Base-by-base conservation (phyloP, 1,140 invertebrate genomes). In the Popillia japonica region DNA sequence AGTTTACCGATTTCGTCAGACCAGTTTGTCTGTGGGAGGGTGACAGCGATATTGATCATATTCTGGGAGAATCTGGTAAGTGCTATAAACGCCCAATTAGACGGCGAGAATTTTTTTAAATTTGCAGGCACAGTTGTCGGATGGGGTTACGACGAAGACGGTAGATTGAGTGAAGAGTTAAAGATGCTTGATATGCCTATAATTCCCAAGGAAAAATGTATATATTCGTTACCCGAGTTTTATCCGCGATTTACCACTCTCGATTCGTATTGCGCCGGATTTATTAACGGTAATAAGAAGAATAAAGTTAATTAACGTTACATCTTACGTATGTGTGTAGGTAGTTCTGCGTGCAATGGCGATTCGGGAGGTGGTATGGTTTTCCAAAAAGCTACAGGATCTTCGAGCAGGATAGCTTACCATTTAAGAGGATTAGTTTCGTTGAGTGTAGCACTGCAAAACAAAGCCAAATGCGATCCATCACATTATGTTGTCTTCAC, bases 251-350 rank as follows among this genome's bases (percentile, higher is more conserved):
- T 90, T 81, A 91, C 90, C 0, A 90, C 89, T 0, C 88, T 90
- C n/a, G 89, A 88, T 23, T 91, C 90, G 0, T 91, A 89, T 79
- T 94, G 92, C 83, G 92, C 92, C 23, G 92, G 92, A 27, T 83
- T 82, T 74, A 79, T 78, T 72, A 86, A 86, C 75, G 84, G 85
- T 84, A 81, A 42, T 42, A 42, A 42, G 10, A 6, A 42, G 10
- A 10, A 10, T 42, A 42, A 10, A 10, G 41, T 42, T 10, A 42
- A 42, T 42, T 42, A 10, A 42, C 2, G 14, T 20, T n/a, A 27
- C 76, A 80, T 81, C 83, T 17, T 55, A 3, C 6, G 3, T 7
- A 84, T n/a, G n/a, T n/a, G n/a, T n/a, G n/a, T n/a, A 91, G 90
- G 87, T 73, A 88, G 88, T 6, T 89, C 89, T 73, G 90, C 89